These are phyloP conservation scores for Argyresthia albistria DNA, from an alignment of 2,888 invertebrate genomes.

Conservation along the genomic window DNA sequence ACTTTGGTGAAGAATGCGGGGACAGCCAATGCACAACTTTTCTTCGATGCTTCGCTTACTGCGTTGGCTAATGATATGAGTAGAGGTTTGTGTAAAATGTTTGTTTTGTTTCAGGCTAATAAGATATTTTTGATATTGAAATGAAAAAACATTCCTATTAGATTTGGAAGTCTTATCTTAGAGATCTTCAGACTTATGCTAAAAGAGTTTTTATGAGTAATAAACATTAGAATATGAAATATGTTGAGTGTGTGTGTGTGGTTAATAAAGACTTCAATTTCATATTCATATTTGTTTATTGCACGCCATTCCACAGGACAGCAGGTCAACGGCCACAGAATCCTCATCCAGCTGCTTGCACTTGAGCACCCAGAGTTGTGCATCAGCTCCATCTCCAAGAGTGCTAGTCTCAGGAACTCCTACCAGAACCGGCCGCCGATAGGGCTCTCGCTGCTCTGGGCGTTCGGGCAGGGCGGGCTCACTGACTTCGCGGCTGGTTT, in stretches of 20 bases:
- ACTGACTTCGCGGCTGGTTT: constrained; percentile 77
- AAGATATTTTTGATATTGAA: not conserved
- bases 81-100: constrained; percentile 56
- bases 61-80: constrained; percentile 81
- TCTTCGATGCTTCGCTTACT: constrained; percentile 79
- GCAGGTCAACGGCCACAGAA: constrained; percentile 77
- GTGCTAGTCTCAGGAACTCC: constrained; percentile 76
- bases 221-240: too few species aligned
- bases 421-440: constrained; percentile 84
- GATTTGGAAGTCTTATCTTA: too few species aligned
- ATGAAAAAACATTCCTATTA: not conserved
- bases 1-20: constrained; percentile 73
- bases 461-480: constrained; percentile 80
- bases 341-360: constrained; percentile 80
- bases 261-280: too few species aligned
- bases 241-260: too few species aligned
- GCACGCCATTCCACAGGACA: constrained; percentile 40
- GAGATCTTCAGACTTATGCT: too few species aligned
- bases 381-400: constrained; percentile 73
- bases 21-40: constrained; percentile 74
- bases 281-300: too few species aligned
- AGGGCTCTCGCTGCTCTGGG: constrained; percentile 82
- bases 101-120: not conserved
- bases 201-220: too few species aligned
- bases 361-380: constrained; percentile 77